phyloP scores from a whole-genome alignment of 2,888 invertebrate species.

The Calliphora vomitoria region DNA sequence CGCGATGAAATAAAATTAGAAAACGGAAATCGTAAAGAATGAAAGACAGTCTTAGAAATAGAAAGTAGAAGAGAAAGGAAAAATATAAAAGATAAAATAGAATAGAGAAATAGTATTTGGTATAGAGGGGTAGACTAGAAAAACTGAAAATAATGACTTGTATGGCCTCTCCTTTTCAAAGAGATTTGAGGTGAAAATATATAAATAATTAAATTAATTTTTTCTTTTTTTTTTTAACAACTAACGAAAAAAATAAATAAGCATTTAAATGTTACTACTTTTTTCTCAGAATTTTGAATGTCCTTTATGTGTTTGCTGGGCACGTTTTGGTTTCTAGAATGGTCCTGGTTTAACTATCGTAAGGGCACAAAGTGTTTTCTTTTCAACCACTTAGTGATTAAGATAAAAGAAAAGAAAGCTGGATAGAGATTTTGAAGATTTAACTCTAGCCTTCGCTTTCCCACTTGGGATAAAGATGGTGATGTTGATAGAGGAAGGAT shows the following conservation, averaged over 20 bases:
- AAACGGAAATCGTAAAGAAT: constrained; percentile 53
- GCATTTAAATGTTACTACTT: constrained; percentile 51
- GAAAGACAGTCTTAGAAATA: constrained; percentile 62
- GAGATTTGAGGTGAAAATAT: constrained; percentile 52
- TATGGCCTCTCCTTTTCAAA: constrained; percentile 46
- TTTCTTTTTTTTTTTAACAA: constrained; percentile 51
- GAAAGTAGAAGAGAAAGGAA: constrained; percentile 10
- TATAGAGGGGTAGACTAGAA: constrained; percentile 64
- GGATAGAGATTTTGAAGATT: constrained; percentile 22
- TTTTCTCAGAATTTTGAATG: constrained; percentile 45
- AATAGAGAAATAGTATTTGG: constrained; percentile 8
- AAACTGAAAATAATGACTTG: constrained; percentile 62
- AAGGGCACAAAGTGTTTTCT: constrained; percentile 57
- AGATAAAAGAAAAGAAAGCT: constrained; percentile 44
- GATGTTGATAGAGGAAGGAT: neutral
- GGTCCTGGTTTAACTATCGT: constrained; percentile 46
- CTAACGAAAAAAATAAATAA: constrained; percentile 58
- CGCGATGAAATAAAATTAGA: constrained; percentile 71
- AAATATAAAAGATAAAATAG: constrained; percentile 34
- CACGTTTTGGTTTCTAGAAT: constrained; percentile 43
- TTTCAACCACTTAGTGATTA: constrained; percentile 65
- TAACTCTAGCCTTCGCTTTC: constrained; percentile 52
- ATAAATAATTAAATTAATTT: constrained; percentile 60
- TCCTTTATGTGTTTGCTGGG: constrained; percentile 37
- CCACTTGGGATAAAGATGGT: neutral